Percentiles rank a stretch among this genome's conserved stretches.
These are phyloP conservation scores for Diachrysia chrysitis DNA, from an alignment of 2,888 invertebrate genomes.

Conservation along the genomic window DNA sequence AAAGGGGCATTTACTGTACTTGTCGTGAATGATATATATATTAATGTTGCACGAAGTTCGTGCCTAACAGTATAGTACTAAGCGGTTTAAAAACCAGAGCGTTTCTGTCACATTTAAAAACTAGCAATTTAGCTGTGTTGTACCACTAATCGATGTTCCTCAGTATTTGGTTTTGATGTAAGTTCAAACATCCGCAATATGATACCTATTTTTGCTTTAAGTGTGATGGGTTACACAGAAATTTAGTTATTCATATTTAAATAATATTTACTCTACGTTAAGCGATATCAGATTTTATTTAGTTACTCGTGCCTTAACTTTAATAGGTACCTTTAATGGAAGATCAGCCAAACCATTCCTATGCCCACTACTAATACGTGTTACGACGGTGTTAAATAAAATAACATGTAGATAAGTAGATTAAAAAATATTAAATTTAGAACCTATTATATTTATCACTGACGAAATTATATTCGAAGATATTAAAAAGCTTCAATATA, in stretches of 20 bases:
- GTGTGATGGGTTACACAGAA: neutral
- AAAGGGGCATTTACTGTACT: neutral
- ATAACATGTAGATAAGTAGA: neutral
- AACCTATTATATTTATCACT: neutral
- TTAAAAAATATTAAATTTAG: neutral
- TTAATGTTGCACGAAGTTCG: neutral
- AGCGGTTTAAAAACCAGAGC: neutral
- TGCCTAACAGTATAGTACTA: neutral
- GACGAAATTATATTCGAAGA: neutral
- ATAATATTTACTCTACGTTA: neutral
- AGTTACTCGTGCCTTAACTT: conserved; percentile 47
- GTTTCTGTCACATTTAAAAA: too few species aligned
- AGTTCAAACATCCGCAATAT: neutral
- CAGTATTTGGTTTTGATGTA: neutral
- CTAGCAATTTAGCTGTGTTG: neutral
- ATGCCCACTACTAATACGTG: conserved; percentile 25
- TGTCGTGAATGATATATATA: neutral
- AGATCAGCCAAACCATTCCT: conserved; percentile 55
- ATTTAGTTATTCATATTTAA: neutral
- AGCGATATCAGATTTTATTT: conserved; percentile 34
- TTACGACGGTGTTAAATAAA: conserved; percentile 14
- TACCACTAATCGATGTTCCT: neutral
- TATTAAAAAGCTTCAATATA: conserved; percentile 1
- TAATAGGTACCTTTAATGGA: conserved; percentile 41
- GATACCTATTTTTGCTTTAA: neutral